These are phyloP conservation scores for Lagopus muta DNA, from an alignment of 2,113 vertebrate species.

Conservation along the genomic window DNA sequence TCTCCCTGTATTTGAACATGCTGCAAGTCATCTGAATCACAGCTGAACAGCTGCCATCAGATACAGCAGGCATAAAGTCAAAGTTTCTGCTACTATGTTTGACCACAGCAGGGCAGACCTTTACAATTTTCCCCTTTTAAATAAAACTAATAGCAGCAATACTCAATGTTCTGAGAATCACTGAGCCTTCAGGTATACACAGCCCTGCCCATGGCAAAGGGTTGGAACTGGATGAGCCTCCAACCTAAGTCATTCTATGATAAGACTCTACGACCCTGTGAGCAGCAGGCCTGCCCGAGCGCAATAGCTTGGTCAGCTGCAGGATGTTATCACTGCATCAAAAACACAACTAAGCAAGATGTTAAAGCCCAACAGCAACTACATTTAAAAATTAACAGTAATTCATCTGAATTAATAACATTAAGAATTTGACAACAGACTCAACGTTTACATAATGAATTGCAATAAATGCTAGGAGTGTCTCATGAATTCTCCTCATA, in stretches of 20 bases:
- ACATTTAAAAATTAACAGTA: background rate
- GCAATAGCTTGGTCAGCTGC: background rate
- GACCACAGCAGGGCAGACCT: background rate
- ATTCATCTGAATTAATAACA: background rate
- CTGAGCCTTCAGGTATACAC: background rate
- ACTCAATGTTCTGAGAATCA: background rate
- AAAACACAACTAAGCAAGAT: background rate
- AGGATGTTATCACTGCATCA: background rate
- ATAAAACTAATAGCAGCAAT: background rate
- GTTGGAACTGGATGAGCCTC: background rate
- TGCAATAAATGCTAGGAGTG: background rate
- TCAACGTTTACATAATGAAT: background rate
- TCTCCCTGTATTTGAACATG: background rate
- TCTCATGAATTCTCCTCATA: background rate
- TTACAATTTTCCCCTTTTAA: background rate
- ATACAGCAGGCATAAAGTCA: background rate
- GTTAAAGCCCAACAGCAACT: background rate
- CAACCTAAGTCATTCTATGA: background rate
- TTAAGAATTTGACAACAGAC: background rate
- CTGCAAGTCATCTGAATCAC: background rate
- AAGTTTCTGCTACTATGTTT: background rate
- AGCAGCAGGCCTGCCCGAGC: background rate
- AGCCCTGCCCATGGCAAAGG: background rate
- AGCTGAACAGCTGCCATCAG: background rate
- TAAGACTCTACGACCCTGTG: background rate